Evolutionary conservation across 1,140 invertebrate genomes (phyloP).

Genomic region (Pissodes strobi): DNA sequence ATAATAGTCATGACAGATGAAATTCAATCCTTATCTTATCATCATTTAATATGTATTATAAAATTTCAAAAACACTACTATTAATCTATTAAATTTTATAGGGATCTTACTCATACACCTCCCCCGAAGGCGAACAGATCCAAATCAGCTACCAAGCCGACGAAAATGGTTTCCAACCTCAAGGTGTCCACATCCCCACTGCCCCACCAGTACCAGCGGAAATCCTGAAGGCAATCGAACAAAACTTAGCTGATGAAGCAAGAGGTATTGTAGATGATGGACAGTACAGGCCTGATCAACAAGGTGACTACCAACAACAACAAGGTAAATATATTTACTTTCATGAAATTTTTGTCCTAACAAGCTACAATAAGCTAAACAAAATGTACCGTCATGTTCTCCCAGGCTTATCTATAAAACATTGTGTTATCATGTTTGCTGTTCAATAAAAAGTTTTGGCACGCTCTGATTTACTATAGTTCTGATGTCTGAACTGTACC

Average conservation of each 20-base stretch:
- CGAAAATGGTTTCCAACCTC: conserved; percentile 61
- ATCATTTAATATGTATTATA: too few species aligned
- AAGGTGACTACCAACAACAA: not conserved
- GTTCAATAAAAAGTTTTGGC: too few species aligned
- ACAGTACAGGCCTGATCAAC: conserved; percentile 41
- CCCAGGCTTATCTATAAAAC: too few species aligned
- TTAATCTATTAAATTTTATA: conserved; percentile 58
- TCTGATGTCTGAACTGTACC: too few species aligned
- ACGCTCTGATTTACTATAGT: too few species aligned
- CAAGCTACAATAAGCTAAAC: too few species aligned
- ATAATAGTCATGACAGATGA: not conserved
- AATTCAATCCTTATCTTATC: too few species aligned
- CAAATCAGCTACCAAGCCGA: conserved; percentile 63
- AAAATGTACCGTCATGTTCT: too few species aligned
- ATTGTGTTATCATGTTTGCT: too few species aligned
- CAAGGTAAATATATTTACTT: too few species aligned
- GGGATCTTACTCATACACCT: conserved; percentile 62
- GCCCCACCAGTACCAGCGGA: conserved; percentile 58
- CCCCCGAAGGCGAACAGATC: conserved; percentile 60
- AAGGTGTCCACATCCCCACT: conserved; percentile 58
- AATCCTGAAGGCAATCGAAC: conserved; percentile 60
- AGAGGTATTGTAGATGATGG: conserved; percentile 47
- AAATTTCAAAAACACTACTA: too few species aligned
- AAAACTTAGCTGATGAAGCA: conserved; percentile 53
- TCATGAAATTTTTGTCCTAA: too few species aligned